Conservation (phyloP, 2,113 vertebrate species). For the Aramus guarauna region DNA sequence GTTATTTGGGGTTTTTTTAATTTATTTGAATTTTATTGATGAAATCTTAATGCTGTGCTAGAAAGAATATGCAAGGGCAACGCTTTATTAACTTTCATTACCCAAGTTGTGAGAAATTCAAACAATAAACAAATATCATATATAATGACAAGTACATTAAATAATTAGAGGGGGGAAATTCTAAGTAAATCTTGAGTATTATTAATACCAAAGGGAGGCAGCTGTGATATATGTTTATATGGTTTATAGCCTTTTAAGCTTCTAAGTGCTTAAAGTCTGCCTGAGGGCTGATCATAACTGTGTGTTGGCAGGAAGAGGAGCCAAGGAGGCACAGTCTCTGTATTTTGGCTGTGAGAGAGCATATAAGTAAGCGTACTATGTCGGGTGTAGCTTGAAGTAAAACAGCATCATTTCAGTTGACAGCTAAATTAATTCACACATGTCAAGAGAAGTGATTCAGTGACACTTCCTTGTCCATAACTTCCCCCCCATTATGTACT, state of each 20-base stretch:
- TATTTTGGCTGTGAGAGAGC: not conserved
- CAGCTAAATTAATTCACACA: not conserved
- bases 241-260: not conserved
- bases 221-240: not conserved
- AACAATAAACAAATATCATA: not conserved
- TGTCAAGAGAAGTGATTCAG: not conserved
- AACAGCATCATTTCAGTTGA: not conserved
- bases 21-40: not conserved
- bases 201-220: not conserved
- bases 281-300: not conserved
- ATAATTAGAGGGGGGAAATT: not conserved
- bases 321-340: not conserved
- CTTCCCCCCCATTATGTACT: not conserved
- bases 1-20: too few relatives aligned
- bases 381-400: not conserved
- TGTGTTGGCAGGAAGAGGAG: not conserved
- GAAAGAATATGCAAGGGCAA: not conserved
- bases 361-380: not conserved
- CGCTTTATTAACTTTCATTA: not conserved
- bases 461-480: not conserved
- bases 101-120: not conserved
- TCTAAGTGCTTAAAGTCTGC: not conserved
- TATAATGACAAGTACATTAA: not conserved
- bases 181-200: not conserved
- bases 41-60: not conserved